phyloP scores from a whole-genome alignment of 2,888 invertebrate species.

The Belgica antarctica region DNA sequence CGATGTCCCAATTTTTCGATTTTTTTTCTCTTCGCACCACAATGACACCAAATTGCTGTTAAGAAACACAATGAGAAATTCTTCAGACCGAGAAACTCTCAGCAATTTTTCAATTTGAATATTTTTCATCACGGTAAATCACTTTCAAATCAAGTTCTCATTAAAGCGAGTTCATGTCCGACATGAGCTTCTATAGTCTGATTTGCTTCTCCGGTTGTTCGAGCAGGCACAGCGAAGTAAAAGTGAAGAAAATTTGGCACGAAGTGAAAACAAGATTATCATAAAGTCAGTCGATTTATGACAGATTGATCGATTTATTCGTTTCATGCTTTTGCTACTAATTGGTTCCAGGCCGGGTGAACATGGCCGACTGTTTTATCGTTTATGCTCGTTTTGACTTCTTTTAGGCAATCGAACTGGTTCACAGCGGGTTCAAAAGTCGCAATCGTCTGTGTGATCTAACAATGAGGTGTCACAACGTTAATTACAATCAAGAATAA shows the following conservation, averaged over 20 bases:
- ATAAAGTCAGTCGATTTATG: background rate
- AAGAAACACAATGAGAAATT: background rate
- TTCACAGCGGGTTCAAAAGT: background rate
- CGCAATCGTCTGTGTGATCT: background rate
- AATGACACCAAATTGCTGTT: background rate
- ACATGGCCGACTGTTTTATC: too few species aligned
- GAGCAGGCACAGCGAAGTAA: background rate
- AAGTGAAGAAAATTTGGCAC: background rate
- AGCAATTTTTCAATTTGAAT: constrained; percentile 3
- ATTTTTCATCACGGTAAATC: background rate
- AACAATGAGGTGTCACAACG: constrained; percentile 30
- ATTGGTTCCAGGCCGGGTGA: too few species aligned
- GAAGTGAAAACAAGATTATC: background rate
- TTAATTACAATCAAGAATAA: constrained; percentile 18
- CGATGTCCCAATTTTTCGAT: constrained; percentile 9
- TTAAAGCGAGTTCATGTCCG: background rate
- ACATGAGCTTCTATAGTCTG: constrained; percentile 1
- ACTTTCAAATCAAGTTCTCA: background rate
- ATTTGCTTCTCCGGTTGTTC: background rate
- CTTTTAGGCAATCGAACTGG: too few species aligned
- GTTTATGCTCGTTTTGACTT: too few species aligned
- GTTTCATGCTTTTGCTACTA: background rate
- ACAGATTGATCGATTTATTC: background rate
- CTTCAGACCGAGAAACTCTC: background rate
- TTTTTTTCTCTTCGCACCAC: too few species aligned